Evolutionary conservation across 2,888 invertebrate genomes (phyloP).

Genomic region (Andrena flavipes): DNA sequence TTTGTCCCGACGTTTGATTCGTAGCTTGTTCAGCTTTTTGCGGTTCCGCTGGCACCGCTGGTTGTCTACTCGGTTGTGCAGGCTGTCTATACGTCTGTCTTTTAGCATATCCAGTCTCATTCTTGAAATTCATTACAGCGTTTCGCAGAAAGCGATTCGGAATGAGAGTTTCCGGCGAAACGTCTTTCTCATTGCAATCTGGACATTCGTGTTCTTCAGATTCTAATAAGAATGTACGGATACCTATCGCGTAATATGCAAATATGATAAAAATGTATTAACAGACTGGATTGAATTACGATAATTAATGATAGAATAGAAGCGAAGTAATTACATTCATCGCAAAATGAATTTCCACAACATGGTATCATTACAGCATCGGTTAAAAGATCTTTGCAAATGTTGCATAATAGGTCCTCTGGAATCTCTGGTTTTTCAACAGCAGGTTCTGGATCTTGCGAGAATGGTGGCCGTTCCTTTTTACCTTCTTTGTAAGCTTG

Average conservation of each 20-base stretch:
- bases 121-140: conserved; percentile 95
- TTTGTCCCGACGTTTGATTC: conserved; percentile 52
- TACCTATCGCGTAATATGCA: conserved; percentile 87
- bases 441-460: conserved; percentile 86
- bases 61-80: conserved; percentile 47
- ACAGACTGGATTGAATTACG: background rate
- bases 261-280: conserved; percentile 15
- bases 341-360: conserved; percentile 99
- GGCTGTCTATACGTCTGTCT: conserved; percentile 80
- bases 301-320: conserved; percentile 36
- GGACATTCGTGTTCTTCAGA: conserved; percentile 98
- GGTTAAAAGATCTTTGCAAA: conserved; percentile 96
- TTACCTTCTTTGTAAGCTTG: conserved; percentile 92
- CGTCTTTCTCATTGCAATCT: conserved; percentile 96
- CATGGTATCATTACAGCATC: conserved; percentile 99
- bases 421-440: conserved; percentile 91
- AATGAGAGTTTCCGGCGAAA: conserved; percentile 96
- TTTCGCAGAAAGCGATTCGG: conserved; percentile 96
- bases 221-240: conserved; percentile 94
- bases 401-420: conserved; percentile 95
- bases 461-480: conserved; percentile 89
- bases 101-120: conserved; percentile 95
- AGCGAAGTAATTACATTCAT: conserved; percentile 92
- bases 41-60: conserved; percentile 44
- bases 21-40: conserved; percentile 57